Evolutionary conservation across 2,797 vertebrate species (phyloP).

Genomic region (Neopelma chrysocephalum): DNA sequence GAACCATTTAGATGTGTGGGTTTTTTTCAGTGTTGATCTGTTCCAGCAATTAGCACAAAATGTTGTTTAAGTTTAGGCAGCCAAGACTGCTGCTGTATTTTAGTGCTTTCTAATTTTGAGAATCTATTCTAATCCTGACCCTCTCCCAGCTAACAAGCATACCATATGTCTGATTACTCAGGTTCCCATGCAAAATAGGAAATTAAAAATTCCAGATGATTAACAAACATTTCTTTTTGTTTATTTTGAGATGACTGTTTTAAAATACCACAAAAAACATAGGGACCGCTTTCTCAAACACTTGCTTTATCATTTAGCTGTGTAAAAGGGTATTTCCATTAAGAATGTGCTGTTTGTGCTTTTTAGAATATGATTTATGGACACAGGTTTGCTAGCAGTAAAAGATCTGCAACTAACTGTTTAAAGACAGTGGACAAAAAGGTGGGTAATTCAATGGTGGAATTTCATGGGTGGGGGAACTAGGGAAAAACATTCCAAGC

Average conservation of each 20-base stretch:
- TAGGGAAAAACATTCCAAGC: background rate
- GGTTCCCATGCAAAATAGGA: slow-evolving; percentile 67
- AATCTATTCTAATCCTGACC: slow-evolving; percentile 31
- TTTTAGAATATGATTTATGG: slow-evolving; percentile 19
- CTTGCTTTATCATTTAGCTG: background rate
- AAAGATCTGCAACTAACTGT: background rate
- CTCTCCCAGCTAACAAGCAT: slow-evolving; percentile 58
- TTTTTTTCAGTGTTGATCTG: background rate
- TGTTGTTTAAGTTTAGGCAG: slow-evolving; percentile 17
- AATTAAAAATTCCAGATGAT: slow-evolving; percentile 66
- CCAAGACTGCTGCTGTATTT: slow-evolving; percentile 24
- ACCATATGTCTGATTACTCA: slow-evolving; percentile 60
- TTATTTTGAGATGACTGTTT: slow-evolving; percentile 61
- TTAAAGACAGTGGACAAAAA: background rate
- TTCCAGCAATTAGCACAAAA: slow-evolving; percentile 36
- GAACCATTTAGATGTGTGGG: background rate
- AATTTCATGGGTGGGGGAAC: background rate
- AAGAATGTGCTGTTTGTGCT: background rate
- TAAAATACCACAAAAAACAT: background rate
- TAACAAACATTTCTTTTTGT: slow-evolving; percentile 55
- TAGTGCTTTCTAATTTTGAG: slow-evolving; percentile 37
- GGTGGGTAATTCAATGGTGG: background rate
- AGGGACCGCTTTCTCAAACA: background rate
- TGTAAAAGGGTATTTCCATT: background rate
- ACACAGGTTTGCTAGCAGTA: background rate